Evolutionary conservation across 1,140 invertebrate genomes (phyloP).

Genomic region (Hormaphis cornu): DNA sequence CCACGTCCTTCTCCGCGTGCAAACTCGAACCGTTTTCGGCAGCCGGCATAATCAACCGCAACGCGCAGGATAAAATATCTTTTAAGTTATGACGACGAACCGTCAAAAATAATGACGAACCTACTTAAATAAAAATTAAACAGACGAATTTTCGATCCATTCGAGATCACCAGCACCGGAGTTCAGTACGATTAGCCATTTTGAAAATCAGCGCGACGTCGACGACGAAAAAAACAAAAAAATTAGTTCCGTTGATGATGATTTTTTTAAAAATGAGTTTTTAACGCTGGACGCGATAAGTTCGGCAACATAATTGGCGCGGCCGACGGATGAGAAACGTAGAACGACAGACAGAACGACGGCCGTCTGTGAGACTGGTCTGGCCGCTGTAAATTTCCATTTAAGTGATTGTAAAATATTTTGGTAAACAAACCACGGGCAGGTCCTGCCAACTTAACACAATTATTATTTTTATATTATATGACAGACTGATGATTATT

Average conservation of each 20-base stretch:
- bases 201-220: not conserved
- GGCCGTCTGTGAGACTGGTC: not conserved
- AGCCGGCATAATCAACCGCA: constrained; percentile 36
- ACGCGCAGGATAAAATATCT: not conserved
- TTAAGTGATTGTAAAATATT: constrained; percentile 9
- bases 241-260: no score
- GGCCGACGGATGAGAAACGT: no score
- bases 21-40: constrained; percentile 34
- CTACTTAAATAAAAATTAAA: not conserved
- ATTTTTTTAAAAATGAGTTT: no score
- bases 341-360: not conserved
- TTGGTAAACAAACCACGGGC: not conserved
- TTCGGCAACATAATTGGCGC: no score
- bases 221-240: not conserved
- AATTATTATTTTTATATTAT: no score
- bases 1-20: constrained; percentile 35
- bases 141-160: not conserved
- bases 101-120: not conserved
- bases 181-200: not conserved
- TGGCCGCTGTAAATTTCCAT: constrained; percentile 5
- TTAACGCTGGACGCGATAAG: no score
- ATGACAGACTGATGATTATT: no score
- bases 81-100: no score
- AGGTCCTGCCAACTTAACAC: not conserved
- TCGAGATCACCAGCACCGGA: not conserved